These are phyloP conservation scores for Chelon auratus DNA, from an alignment of 2,797 vertebrate genomes.

Conservation along the genomic window DNA sequence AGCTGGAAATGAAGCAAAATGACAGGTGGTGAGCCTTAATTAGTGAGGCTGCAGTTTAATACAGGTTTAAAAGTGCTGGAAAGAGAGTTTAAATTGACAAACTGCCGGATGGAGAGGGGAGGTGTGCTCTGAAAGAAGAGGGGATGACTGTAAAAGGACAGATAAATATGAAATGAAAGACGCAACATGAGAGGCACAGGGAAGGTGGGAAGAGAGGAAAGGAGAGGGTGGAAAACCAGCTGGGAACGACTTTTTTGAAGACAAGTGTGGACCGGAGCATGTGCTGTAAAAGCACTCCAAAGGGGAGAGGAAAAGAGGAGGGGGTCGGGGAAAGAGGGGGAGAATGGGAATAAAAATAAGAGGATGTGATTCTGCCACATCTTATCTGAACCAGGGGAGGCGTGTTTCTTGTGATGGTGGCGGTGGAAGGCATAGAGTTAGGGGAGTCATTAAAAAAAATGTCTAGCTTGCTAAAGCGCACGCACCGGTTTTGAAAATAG, in stretches of 20 bases:
- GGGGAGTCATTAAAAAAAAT: conserved; percentile 84
- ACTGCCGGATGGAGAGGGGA: conserved; percentile 6
- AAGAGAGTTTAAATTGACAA: conserved; percentile 54
- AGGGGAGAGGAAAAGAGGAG: neutral
- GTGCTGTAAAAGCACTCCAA: conserved; percentile 41
- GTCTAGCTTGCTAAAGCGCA: conserved; percentile 80
- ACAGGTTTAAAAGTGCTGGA: conserved; percentile 56
- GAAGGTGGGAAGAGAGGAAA: conserved; percentile 19
- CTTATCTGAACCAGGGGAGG: conserved; percentile 69
- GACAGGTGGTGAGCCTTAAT: conserved; percentile 68
- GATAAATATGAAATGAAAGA: conserved; percentile 51
- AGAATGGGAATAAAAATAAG: conserved; percentile 34
- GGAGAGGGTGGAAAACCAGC: conserved; percentile 39
- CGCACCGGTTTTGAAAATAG: conserved; percentile 77
- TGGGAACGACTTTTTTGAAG: conserved; percentile 48
- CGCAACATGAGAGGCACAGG: conserved; percentile 27
- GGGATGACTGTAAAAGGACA: conserved; percentile 20
- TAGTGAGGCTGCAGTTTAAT: conserved; percentile 56
- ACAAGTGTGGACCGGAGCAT: conserved; percentile 34
- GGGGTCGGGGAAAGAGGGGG: neutral
- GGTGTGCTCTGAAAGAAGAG: conserved; percentile 10
- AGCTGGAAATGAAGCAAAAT: conserved; percentile 56
- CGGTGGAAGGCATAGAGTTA: conserved; percentile 66
- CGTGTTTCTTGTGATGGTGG: conserved; percentile 56
- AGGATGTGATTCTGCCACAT: conserved; percentile 30